Percentiles rank a stretch among this genome's conserved stretches.
These are phyloP conservation scores for Calameuta filiformis DNA, from an alignment of 2,888 invertebrate species.

Conservation along the genomic window DNA sequence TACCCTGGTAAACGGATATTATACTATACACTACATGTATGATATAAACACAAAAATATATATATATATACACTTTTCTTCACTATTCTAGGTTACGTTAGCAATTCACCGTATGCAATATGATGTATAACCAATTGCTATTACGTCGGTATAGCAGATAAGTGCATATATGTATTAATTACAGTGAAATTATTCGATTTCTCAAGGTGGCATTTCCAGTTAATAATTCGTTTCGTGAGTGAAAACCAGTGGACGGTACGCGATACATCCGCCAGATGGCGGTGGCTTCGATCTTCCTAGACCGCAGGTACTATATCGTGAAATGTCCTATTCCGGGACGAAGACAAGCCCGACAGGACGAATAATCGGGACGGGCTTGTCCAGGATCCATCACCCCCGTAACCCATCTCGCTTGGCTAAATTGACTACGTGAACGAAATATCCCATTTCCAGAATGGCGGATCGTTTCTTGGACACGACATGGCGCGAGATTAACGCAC, in stretches of 20 bases:
- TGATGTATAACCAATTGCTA: neutral
- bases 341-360: neutral
- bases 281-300: neutral
- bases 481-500: slow-evolving; percentile 39
- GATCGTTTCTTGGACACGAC: slow-evolving; percentile 23
- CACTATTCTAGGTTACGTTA: neutral
- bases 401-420: slow-evolving; percentile 41
- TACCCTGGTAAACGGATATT: neutral
- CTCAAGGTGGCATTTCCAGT: neutral
- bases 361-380: slow-evolving; percentile 24
- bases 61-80: neutral
- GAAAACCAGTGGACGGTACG: neutral
- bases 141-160: neutral
- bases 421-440: slow-evolving; percentile 61
- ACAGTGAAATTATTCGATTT: neutral
- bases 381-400: slow-evolving; percentile 41
- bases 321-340: neutral
- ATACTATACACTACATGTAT: neutral
- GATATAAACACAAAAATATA: too few species aligned
- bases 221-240: neutral
- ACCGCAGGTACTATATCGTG: neutral
- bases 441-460: slow-evolving; percentile 33
- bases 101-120: neutral
- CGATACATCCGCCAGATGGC: neutral
- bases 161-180: neutral